Conservation (phyloP, 1,140 invertebrate genomes). For the Anoplolepis gracilipes region DNA sequence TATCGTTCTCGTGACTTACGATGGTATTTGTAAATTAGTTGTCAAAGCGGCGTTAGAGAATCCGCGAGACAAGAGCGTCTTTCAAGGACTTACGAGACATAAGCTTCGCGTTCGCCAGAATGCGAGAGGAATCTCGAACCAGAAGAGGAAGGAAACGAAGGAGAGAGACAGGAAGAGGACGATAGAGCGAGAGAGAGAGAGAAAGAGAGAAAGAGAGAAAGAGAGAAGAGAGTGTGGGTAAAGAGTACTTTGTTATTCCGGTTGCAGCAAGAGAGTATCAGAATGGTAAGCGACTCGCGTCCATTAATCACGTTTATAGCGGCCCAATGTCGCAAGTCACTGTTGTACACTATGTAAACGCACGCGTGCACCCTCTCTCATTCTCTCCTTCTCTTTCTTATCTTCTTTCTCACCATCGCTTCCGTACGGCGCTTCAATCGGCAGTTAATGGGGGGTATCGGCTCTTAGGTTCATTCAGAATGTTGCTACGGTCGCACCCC, state of each 20-base stretch:
- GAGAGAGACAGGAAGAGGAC: constrained; percentile 47
- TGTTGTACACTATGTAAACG: constrained; percentile 80
- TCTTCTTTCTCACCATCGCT: constrained; percentile 26
- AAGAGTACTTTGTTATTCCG: constrained; percentile 82
- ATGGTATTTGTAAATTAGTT: constrained; percentile 49
- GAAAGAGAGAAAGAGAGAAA: constrained; percentile 65
- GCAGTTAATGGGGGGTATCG: constrained; percentile 74
- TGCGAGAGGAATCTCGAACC: constrained; percentile 5
- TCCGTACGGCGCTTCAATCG: constrained; percentile 71
- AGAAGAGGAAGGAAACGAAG: background rate
- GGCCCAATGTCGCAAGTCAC: constrained; percentile 83
- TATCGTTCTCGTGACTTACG: constrained; percentile 24
- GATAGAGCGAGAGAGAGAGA: background rate
- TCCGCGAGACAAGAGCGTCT: constrained; percentile 32
- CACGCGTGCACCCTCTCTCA: constrained; percentile 65
- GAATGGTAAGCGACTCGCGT: constrained; percentile 81
- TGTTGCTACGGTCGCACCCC: constrained; percentile 33
- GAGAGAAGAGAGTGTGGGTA: constrained; percentile 33
- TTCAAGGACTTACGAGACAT: constrained; percentile 36
- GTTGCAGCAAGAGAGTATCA: constrained; percentile 79
- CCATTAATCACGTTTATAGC: constrained; percentile 85
- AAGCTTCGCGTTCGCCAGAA: constrained; percentile 39
- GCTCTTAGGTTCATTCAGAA: constrained; percentile 70
- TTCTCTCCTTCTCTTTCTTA: background rate
- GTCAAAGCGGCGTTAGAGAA: constrained; percentile 37